Percentiles rank a stretch among this genome's conserved stretches.
phyloP scores from a whole-genome alignment of 1,140 invertebrate species.

The Monochamus saltuarius region DNA sequence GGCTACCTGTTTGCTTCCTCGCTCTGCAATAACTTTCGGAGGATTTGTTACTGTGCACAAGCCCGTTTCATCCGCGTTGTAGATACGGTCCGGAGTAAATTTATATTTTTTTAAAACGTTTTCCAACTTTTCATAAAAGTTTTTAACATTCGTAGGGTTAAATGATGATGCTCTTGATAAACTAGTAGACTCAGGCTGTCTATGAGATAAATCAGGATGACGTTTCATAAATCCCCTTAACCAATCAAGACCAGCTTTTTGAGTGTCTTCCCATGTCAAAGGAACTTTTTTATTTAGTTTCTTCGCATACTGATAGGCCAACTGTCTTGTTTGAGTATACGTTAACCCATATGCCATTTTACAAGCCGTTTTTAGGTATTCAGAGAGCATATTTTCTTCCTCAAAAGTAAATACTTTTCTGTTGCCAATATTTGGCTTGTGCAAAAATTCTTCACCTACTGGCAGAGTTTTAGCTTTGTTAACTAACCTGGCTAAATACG shows the following conservation, averaged over 20 bases:
- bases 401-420: slow-evolving; percentile 9
- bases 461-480: too few relatives aligned
- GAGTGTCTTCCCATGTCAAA: neutral
- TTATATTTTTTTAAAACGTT: slow-evolving; percentile 1
- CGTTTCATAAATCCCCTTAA: slow-evolving; percentile 16
- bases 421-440: too few relatives aligned
- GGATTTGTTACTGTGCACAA: slow-evolving; percentile 11
- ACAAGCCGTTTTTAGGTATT: slow-evolving; percentile 13
- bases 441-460: too few relatives aligned
- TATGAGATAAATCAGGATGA: slow-evolving; percentile 12
- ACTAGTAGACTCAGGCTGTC: slow-evolving; percentile 15
- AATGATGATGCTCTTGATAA: slow-evolving; percentile 13
- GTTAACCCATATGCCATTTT: slow-evolving; percentile 18
- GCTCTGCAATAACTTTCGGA: slow-evolving; percentile 12
- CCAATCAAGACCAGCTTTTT: too few relatives aligned
- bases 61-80: slow-evolving; percentile 16
- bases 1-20: slow-evolving; percentile 8
- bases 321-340: neutral
- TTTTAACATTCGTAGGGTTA: slow-evolving; percentile 8
- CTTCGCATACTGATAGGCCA: slow-evolving; percentile 12
- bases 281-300: slow-evolving; percentile 9
- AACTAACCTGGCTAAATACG: too few relatives aligned
- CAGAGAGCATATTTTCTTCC: slow-evolving; percentile 8
- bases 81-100: slow-evolving; percentile 17
- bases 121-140: slow-evolving; percentile 16